phyloP scores from a whole-genome alignment of 2,113 vertebrate genomes.

The Pteronura brasiliensis region DNA sequence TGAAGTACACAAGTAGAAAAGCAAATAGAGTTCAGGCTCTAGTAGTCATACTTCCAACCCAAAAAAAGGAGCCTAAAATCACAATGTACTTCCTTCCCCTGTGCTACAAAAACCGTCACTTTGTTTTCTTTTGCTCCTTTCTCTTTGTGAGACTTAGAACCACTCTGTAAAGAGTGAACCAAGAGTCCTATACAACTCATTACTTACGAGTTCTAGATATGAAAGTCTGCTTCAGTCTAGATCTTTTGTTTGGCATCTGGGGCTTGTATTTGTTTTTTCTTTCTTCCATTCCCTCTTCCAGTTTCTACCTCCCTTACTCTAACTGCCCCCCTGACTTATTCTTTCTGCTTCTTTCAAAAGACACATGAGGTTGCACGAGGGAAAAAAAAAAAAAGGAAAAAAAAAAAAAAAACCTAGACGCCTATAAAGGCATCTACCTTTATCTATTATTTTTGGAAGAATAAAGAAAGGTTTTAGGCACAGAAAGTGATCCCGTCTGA shows the following conservation, averaged over 20 bases:
- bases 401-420: background rate
- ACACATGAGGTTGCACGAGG: background rate
- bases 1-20: background rate
- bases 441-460: background rate
- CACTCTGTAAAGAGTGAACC: background rate
- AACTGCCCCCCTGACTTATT: background rate
- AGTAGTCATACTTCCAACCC: background rate
- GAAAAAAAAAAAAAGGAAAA: background rate
- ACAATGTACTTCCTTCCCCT: background rate
- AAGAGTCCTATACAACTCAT: background rate
- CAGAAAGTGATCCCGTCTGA: background rate
- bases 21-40: background rate
- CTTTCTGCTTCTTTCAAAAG: background rate
- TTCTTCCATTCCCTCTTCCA: background rate
- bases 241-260: background rate
- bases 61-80: conserved; percentile 31
- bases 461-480: background rate
- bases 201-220: background rate
- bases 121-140: conserved; percentile 16
- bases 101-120: background rate
- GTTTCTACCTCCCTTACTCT: background rate
- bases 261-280: background rate
- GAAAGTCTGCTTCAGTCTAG: background rate
- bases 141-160: background rate
- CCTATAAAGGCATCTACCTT: background rate